Evolutionary conservation across 1,140 invertebrate genomes (phyloP).

Genomic region (Oryctes rhinoceros): DNA sequence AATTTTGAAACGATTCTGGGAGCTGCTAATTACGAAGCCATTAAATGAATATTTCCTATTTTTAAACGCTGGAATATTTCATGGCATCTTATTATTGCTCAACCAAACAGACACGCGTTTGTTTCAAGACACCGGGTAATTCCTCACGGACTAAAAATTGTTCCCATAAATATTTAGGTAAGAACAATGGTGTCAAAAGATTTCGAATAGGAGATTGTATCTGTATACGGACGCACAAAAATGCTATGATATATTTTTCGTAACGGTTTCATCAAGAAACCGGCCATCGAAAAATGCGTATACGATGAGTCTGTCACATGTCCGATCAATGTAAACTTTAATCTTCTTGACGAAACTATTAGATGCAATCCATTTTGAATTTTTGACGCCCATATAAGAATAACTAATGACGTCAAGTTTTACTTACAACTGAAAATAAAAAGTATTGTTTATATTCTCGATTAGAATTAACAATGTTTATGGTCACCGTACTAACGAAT

Average conservation of each 20-base stretch:
- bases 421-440: too few relatives aligned
- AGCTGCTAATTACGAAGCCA: too few relatives aligned
- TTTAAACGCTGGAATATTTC: neutral
- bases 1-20: neutral
- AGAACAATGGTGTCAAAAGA: conserved; percentile 36
- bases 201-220: neutral
- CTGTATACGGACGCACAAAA: conserved; percentile 11
- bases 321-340: neutral
- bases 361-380: neutral
- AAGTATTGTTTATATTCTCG: too few relatives aligned
- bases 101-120: neutral
- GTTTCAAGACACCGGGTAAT: neutral
- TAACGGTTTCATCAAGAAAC: conserved; percentile 8
- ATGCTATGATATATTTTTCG: neutral
- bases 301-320: neutral
- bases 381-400: neutral
- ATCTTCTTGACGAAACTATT: neutral
- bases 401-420: too few relatives aligned
- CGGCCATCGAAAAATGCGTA: conserved; percentile 4
- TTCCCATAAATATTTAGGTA: conserved; percentile 29
- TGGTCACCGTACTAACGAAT: too few relatives aligned
- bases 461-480: too few relatives aligned
- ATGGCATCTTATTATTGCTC: neutral
- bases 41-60: neutral
- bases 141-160: neutral